Conservation (phyloP, 2,888 invertebrate genomes). For the Diaprepes abbreviatus region DNA sequence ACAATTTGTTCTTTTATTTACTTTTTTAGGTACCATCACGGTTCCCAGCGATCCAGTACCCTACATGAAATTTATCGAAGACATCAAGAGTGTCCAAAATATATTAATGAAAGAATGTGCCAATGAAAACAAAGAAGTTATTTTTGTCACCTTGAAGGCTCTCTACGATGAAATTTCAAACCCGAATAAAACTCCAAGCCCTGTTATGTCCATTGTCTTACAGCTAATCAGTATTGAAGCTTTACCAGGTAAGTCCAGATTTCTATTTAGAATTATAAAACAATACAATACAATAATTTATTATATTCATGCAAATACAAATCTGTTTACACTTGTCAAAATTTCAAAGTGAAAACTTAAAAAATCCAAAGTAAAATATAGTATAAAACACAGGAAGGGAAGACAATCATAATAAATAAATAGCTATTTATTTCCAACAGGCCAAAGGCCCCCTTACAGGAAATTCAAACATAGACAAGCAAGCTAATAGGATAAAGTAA, state of each 20-base stretch:
- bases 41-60: conserved; percentile 61
- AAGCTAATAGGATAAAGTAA: no score
- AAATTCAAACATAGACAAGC: no score
- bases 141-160: conserved; percentile 72
- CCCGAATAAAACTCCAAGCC: conserved; percentile 71
- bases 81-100: conserved; percentile 62
- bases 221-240: conserved; percentile 64
- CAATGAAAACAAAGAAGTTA: conserved; percentile 68
- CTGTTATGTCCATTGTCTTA: conserved; percentile 74
- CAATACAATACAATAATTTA: no score
- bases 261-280: no score
- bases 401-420: no score
- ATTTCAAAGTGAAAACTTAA: no score
- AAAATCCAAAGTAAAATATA: no score
- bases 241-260: conserved; percentile 53
- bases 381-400: no score
- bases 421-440: no score
- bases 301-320: no score
- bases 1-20: conserved; percentile 53
- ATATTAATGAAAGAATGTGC: conserved; percentile 63
- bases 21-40: conserved; percentile 67
- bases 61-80: conserved; percentile 62
- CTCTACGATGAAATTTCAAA: conserved; percentile 75
- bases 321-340: no score
- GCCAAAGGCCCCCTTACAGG: no score